Conservation (phyloP, 1,140 invertebrate genomes). For the Drosophila teissieri region DNA sequence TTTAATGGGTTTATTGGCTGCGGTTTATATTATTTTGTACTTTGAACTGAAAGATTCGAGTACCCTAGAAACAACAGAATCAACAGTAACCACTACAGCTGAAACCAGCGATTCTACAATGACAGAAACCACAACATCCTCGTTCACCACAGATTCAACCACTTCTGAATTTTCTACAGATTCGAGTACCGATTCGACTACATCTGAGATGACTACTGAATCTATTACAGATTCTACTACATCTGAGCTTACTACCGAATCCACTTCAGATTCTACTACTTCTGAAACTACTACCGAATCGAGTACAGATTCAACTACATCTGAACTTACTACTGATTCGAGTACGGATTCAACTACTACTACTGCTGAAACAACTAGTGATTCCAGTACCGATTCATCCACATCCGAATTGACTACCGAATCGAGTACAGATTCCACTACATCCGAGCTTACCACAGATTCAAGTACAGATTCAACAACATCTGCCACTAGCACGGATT, state of each 20-base stretch:
- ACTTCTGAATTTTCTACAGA: slow-evolving; percentile 13
- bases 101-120: slow-evolving; percentile 3
- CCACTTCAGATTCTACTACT: slow-evolving; percentile 9
- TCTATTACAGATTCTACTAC: background rate
- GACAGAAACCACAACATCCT: background rate
- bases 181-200: background rate
- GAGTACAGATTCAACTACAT: background rate
- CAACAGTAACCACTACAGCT: background rate
- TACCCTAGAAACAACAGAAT: background rate
- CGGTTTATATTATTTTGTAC: background rate
- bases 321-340: slow-evolving; percentile 9
- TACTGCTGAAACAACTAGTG: background rate
- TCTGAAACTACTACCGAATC: background rate
- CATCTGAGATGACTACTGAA: background rate
- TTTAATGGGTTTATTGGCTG: slow-evolving; percentile 1
- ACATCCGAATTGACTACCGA: slow-evolving; percentile 1
- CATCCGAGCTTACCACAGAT: slow-evolving; percentile 2
- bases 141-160: background rate
- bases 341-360: slow-evolving; percentile 9
- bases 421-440: slow-evolving; percentile 14
- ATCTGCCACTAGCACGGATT: background rate
- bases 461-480: background rate
- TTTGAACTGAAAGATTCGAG: slow-evolving; percentile 5
- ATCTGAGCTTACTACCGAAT: slow-evolving; percentile 2
- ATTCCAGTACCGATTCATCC: slow-evolving; percentile 1